These are phyloP conservation scores for Agrotis ipsilon DNA, from an alignment of 2,888 invertebrate species.

Conservation along the genomic window DNA sequence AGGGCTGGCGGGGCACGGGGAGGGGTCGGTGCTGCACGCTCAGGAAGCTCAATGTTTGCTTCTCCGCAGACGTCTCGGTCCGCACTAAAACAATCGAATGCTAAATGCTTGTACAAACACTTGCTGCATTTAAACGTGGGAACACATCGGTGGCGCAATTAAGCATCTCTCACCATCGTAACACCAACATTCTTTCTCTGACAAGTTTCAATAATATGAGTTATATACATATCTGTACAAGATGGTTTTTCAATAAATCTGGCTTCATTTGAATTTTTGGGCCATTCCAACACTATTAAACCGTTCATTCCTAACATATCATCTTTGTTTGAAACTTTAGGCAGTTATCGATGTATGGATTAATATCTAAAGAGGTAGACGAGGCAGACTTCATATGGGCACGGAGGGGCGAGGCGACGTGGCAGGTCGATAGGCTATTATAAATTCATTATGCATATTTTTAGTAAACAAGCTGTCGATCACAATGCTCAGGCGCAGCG, in stretches of 20 bases:
- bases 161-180: slow-evolving; percentile 79
- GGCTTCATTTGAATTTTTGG: slow-evolving; percentile 10
- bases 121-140: slow-evolving; percentile 89
- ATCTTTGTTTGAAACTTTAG: slow-evolving; percentile 21
- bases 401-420: slow-evolving; percentile 75
- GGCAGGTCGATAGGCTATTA: slow-evolving; percentile 85
- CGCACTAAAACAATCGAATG: slow-evolving; percentile 91
- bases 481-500: slow-evolving; percentile 88
- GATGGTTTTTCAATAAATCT: slow-evolving; percentile 29
- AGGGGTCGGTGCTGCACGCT: slow-evolving; percentile 63
- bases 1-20: slow-evolving; percentile 23
- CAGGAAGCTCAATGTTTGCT: slow-evolving; percentile 87
- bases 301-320: slow-evolving; percentile 7
- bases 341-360: slow-evolving; percentile 43
- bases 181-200: slow-evolving; percentile 75
- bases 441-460: slow-evolving; percentile 91
- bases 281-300: slow-evolving; percentile 10
- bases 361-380: slow-evolving; percentile 68
- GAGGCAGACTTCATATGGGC: slow-evolving; percentile 69
- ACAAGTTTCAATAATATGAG: slow-evolving; percentile 52
- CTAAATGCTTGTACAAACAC: slow-evolving; percentile 89
- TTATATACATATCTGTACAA: slow-evolving; percentile 25
- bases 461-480: slow-evolving; percentile 91
- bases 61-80: slow-evolving; percentile 86
- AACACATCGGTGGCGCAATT: slow-evolving; percentile 88